phyloP scores from a whole-genome alignment of 2,888 invertebrate genomes.

The Leucophenga maculata region DNA sequence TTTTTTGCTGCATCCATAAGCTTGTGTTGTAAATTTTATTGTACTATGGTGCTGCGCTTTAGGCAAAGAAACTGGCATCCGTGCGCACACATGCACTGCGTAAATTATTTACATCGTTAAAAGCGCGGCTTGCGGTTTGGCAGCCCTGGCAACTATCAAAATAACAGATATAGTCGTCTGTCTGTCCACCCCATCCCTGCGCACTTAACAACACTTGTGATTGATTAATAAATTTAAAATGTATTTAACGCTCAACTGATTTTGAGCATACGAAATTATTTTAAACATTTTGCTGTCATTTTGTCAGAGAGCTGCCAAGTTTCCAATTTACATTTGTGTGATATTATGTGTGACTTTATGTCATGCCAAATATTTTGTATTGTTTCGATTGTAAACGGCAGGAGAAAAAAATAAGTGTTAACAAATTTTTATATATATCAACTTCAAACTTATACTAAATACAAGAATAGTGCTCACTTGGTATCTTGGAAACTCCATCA shows the following conservation, averaged over 20 bases:
- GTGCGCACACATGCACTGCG: neutral
- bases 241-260: conserved; percentile 9
- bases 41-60: neutral
- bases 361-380: neutral
- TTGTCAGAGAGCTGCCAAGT: neutral
- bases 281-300: neutral
- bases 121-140: conserved; percentile 15
- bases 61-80: neutral
- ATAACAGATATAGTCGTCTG: too few relatives aligned
- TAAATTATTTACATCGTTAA: conserved; percentile 22
- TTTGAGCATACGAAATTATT: conserved; percentile 1
- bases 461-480: too few relatives aligned
- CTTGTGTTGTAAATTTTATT: conserved; percentile 8
- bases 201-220: conserved; percentile 3
- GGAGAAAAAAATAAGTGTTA: too few relatives aligned
- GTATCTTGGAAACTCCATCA: too few relatives aligned
- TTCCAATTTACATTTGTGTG: conserved; percentile 32
- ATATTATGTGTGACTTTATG: conserved; percentile 16
- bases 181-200: neutral
- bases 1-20: neutral
- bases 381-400: neutral
- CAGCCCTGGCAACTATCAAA: neutral
- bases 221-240: conserved; percentile 23
- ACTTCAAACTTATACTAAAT: too few relatives aligned
- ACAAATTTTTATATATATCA: too few relatives aligned